phyloP scores from a whole-genome alignment of 1,140 invertebrate genomes.

The Ephestia elutella region DNA sequence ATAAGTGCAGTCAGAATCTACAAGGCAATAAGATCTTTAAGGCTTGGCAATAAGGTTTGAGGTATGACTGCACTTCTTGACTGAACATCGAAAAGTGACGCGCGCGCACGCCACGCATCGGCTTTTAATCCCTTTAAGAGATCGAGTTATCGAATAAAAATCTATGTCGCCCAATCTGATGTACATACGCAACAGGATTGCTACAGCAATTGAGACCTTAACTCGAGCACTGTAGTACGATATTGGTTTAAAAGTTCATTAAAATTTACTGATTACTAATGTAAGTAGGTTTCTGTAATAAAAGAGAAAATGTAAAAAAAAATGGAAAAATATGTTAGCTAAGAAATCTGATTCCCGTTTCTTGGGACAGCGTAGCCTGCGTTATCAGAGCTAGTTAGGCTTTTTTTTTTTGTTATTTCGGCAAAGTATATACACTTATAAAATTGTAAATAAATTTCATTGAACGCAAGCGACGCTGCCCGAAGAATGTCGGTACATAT shows the following conservation, averaged over 20 bases:
- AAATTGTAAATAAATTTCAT: conserved; percentile 52
- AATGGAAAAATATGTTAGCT: conserved; percentile 40
- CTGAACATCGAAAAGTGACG: too few relatives aligned
- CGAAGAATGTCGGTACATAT: conserved; percentile 36
- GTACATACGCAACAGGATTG: conserved; percentile 14
- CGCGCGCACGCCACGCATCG: too few relatives aligned
- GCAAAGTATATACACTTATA: conserved; percentile 23
- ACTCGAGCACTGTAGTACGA: conserved; percentile 17
- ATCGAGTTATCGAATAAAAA: background rate
- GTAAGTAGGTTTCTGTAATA: conserved; percentile 59
- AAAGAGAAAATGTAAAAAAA: conserved; percentile 46
- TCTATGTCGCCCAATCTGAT: background rate
- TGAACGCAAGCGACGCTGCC: conserved; percentile 21
- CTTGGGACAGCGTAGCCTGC: conserved; percentile 22
- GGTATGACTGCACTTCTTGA: too few relatives aligned
- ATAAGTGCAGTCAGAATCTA: too few relatives aligned
- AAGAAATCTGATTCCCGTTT: conserved; percentile 39
- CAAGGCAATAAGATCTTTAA: too few relatives aligned
- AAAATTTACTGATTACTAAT: conserved; percentile 59
- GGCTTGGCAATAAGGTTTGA: too few relatives aligned
- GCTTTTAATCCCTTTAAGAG: background rate
- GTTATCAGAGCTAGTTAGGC: conserved; percentile 23
- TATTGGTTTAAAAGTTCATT: conserved; percentile 49
- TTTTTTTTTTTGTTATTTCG: conserved; percentile 28
- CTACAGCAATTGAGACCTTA: conserved; percentile 16